phyloP scores from a whole-genome alignment of 2,888 invertebrate species.

The Mongoloraphidia duomilia region DNA sequence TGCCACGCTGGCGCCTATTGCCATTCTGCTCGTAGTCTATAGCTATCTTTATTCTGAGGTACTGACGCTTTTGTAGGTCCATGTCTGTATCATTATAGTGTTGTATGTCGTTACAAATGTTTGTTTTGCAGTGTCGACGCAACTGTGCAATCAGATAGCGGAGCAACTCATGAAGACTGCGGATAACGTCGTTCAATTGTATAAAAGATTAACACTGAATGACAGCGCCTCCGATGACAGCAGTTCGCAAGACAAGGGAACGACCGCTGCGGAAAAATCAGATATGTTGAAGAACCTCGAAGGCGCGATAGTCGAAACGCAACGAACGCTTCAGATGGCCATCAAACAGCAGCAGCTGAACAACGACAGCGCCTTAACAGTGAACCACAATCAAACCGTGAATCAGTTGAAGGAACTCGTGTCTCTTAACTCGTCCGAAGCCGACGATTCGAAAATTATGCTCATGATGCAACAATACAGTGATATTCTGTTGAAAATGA shows the following conservation, averaged over 20 bases:
- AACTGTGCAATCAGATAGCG: constrained; percentile 45
- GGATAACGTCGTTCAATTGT: constrained; percentile 54
- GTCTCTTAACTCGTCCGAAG: constrained; percentile 23
- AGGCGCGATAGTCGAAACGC: constrained; percentile 41
- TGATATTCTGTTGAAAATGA: constrained; percentile 41
- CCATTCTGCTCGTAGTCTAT: too few relatives aligned
- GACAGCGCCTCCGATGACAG: constrained; percentile 11
- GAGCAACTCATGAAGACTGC: constrained; percentile 49
- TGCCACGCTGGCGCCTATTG: too few relatives aligned
- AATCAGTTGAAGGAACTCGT: constrained; percentile 30
- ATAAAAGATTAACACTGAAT: constrained; percentile 46
- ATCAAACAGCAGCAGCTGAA: constrained; percentile 24
- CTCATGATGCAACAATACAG: constrained; percentile 48
- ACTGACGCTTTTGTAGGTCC: too few relatives aligned
- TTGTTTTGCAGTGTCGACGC: constrained; percentile 38
- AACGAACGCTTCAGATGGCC: constrained; percentile 39
- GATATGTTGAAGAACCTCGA: constrained; percentile 39
- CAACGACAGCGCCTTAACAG: constrained; percentile 24
- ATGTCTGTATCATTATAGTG: too few relatives aligned
- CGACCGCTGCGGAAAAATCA: constrained; percentile 25
- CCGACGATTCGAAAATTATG: constrained; percentile 35
- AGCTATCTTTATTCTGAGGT: too few relatives aligned
- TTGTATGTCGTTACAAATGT: too few relatives aligned
- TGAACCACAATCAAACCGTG: constrained; percentile 34
- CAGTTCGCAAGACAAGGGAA: constrained; percentile 8